Evolutionary conservation across 2,797 vertebrate species (phyloP).

Genomic region (Melanotaenia parkinsoni): DNA sequence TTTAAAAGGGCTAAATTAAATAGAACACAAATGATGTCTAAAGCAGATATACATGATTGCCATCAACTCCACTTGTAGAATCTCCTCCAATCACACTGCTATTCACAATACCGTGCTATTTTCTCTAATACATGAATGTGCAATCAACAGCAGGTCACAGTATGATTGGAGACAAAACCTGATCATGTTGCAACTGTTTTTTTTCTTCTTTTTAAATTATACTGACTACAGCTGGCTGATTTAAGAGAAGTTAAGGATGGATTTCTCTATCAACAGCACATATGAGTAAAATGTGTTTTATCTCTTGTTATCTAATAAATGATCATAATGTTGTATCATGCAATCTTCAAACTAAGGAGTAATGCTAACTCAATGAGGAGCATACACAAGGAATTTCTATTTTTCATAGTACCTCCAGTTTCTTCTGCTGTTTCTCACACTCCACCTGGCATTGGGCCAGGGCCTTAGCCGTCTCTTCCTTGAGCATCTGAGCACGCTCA

Average conservation of each 20-base stretch:
- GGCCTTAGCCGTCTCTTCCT: conserved; percentile 91
- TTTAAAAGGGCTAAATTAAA: too few relatives aligned
- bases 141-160: background rate
- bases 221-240: background rate
- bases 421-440: conserved; percentile 97
- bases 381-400: background rate
- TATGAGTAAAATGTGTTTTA: background rate
- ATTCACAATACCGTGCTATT: background rate
- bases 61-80: background rate
- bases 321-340: background rate
- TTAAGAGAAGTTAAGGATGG: background rate
- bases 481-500: conserved; percentile 91
- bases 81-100: background rate
- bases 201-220: background rate
- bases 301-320: background rate
- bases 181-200: background rate
- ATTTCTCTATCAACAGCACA: background rate
- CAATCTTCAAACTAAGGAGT: background rate
- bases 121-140: background rate
- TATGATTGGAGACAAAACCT: background rate
- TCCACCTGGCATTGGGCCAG: conserved; percentile 94
- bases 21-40: background rate
- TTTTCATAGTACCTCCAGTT: conserved; percentile 88
- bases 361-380: background rate
- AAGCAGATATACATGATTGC: background rate